Conservation (phyloP, 2,113 vertebrate species). For the Laticauda laticaudata region DNA sequence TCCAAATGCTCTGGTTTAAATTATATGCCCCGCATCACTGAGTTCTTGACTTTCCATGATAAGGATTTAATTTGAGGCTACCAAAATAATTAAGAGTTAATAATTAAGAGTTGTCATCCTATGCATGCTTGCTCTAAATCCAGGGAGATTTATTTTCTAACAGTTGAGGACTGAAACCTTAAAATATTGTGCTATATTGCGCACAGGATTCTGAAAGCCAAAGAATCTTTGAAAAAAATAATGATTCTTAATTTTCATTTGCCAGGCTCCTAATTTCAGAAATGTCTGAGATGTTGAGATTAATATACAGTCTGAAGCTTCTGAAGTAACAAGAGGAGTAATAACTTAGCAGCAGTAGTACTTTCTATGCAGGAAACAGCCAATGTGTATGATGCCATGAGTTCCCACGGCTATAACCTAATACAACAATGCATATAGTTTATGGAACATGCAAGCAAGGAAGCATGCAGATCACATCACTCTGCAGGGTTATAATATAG, state of each 20-base stretch:
- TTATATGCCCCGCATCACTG: not conserved
- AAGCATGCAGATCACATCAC: constrained; percentile 56
- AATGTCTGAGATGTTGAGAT: not conserved
- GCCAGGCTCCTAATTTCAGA: constrained; percentile 12
- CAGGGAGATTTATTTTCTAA: not conserved
- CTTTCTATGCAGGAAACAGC: constrained; percentile 19
- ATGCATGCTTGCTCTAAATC: not conserved
- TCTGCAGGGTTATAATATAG: constrained; percentile 31
- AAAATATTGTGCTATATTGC: not conserved
- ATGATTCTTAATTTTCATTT: constrained; percentile 11
- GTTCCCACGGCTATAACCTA: not conserved
- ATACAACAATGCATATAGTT: constrained; percentile 44
- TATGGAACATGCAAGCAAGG: constrained; percentile 42
- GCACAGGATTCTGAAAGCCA: not conserved
- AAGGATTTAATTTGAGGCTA: not conserved
- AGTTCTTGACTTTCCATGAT: not conserved
- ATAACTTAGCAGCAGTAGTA: constrained; percentile 1
- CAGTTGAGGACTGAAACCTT: not conserved
- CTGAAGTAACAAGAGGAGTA: constrained; percentile 8
- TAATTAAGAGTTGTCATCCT: not conserved
- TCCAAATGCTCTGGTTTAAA: not conserved
- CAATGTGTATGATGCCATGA: constrained; percentile 41
- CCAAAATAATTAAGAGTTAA: not conserved
- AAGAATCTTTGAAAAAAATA: not conserved
- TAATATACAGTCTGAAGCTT: constrained; percentile 23